Evolutionary conservation across 2,888 invertebrate species (phyloP), one percentile per base, ranked within the genome.

Genomic region (Mythimna albipuncta): DNA sequence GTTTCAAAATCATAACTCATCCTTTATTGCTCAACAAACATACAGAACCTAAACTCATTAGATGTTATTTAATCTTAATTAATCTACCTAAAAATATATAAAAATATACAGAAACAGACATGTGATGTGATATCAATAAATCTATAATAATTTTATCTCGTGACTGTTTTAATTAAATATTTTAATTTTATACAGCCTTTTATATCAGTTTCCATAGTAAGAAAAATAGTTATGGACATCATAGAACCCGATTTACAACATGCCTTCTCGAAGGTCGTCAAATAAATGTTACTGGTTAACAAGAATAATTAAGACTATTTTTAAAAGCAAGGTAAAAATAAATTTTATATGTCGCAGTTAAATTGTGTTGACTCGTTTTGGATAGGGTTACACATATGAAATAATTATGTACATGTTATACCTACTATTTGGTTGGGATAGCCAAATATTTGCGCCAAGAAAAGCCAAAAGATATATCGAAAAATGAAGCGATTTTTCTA

Each of bases 221-320:
- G 32, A 73, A 35, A 44, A n/a, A 65, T 58, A 11, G n/a, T 44
- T 21, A 21, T 32, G 21, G 38, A 10, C 26, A 55, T 55, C 44
- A 55, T 57, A 44, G 16, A 70, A 77, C 64, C n/a, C 44, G 72
- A 54, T 64, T 67, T 44, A 64, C 72, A 52, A 64, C 55, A 77
- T 67, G 21, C 61, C 61, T 61, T 16, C 16, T 1, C 44, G 52
- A 72, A 72, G 78, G 78, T 16, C 41, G 57, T 58, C 19, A 50
- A 35, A 72, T 61, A 55, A 54, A 55, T 10, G 13, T 0, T 44
- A 13, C 13, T 44, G 3, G 44, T 44, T 55, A 26, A 55, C 55
- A 55, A 26, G 13, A 64, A 13, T 52, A 21, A 52, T 69, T 61
- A 52, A 61, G 1, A 52, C 67, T n/a, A 61, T 64, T 50, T 44